Evolutionary conservation across 2,888 invertebrate species (phyloP).

Genomic region (Xanthorhoe designata): DNA sequence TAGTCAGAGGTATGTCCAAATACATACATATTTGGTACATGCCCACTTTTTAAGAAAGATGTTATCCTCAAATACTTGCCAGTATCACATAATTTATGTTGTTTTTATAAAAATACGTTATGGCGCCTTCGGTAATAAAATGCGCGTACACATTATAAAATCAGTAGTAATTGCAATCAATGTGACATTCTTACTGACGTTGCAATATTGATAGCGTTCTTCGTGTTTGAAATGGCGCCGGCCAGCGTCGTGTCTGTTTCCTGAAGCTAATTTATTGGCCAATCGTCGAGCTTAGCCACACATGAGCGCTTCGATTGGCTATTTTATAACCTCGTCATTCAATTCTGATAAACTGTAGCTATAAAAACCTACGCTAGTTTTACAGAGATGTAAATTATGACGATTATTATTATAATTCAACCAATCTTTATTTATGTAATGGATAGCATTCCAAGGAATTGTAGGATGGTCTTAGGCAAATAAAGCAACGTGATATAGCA

Average conservation of each 20-base stretch:
- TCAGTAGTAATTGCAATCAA: slow-evolving; percentile 37
- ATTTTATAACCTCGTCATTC: background rate
- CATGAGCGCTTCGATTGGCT: background rate
- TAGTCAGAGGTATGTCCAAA: too few relatives aligned
- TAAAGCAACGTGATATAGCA: too few relatives aligned
- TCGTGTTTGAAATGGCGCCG: slow-evolving; percentile 46
- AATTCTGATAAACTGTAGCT: background rate
- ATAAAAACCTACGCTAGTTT: background rate
- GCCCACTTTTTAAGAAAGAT: too few relatives aligned
- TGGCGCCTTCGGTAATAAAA: slow-evolving; percentile 22
- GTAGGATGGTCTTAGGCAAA: too few relatives aligned
- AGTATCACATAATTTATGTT: background rate
- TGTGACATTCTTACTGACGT: slow-evolving; percentile 43
- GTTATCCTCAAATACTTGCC: too few relatives aligned
- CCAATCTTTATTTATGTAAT: background rate
- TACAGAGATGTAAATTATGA: background rate
- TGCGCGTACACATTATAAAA: slow-evolving; percentile 21
- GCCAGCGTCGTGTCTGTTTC: slow-evolving; percentile 48
- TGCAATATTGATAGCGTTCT: slow-evolving; percentile 48
- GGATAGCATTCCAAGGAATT: too few relatives aligned
- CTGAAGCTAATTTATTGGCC: slow-evolving; percentile 46
- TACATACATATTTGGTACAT: too few relatives aligned
- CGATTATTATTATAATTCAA: too few relatives aligned
- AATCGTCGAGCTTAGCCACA: slow-evolving; percentile 26
- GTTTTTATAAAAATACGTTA: slow-evolving; percentile 13